These are phyloP conservation scores for Onychomys arenicola DNA, from an alignment of 2,797 vertebrate species.

Conservation along the genomic window DNA sequence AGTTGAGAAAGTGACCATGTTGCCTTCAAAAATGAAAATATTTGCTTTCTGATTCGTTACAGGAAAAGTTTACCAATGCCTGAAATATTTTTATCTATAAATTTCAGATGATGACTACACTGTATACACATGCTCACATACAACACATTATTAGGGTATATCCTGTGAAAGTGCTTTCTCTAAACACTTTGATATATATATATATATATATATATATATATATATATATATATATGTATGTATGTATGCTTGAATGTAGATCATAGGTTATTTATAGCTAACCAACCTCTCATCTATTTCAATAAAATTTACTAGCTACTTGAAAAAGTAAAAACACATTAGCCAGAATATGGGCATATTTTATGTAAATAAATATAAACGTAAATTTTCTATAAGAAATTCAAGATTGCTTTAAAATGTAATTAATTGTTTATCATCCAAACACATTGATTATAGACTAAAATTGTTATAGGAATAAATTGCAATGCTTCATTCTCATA, in stretches of 20 bases:
- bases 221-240: no score
- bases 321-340: slow-evolving; percentile 20
- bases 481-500: neutral
- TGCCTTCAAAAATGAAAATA: slow-evolving; percentile 17
- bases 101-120: slow-evolving; percentile 4
- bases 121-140: no score
- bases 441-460: neutral
- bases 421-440: neutral
- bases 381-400: slow-evolving; percentile 26
- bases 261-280: neutral
- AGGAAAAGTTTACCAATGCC: neutral
- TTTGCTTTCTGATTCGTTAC: neutral
- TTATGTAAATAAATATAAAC: neutral
- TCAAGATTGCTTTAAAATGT: neutral
- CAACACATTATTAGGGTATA: neutral
- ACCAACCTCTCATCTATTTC: neutral
- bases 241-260: neutral
- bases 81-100: neutral
- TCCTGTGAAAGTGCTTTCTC: slow-evolving; percentile 9
- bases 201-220: no score
- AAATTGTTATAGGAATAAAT: neutral
- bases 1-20: neutral
- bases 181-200: slow-evolving; percentile 32
- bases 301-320: slow-evolving; percentile 35
- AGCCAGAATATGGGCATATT: neutral